phyloP scores from a whole-genome alignment of 1,140 invertebrate genomes.

The Eurosta solidaginis region DNA sequence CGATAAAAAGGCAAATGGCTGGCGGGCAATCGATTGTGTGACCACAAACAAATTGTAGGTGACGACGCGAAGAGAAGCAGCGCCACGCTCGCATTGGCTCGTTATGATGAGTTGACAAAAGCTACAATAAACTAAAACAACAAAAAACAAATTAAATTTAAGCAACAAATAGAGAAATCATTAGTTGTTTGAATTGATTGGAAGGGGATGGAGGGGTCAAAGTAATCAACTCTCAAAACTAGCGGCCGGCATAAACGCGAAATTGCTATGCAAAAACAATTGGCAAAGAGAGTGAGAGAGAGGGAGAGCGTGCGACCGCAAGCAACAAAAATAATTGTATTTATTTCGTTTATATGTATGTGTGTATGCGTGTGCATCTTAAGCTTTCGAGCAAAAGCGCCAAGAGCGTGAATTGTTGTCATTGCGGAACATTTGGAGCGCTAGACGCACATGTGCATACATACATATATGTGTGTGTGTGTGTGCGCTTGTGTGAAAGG shows the following conservation, averaged over 20 bases:
- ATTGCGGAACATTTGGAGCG: too few species aligned
- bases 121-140: background rate
- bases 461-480: background rate
- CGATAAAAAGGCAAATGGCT: constrained; percentile 12
- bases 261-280: constrained; percentile 4
- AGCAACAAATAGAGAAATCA: background rate
- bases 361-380: background rate
- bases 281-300: background rate
- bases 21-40: background rate
- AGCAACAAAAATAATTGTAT: too few species aligned
- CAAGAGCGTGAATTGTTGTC: too few species aligned
- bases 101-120: background rate
- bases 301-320: background rate
- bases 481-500: background rate
- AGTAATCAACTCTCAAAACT: background rate
- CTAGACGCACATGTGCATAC: background rate
- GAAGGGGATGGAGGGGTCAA: background rate
- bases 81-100: background rate
- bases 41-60: background rate
- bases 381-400: background rate
- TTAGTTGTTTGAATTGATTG: background rate
- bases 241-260: background rate
- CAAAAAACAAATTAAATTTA: background rate
- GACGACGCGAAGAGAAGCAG: background rate
- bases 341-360: too few species aligned